phyloP scores from a whole-genome alignment of 2,888 invertebrate species.

The Patella caerulea region DNA sequence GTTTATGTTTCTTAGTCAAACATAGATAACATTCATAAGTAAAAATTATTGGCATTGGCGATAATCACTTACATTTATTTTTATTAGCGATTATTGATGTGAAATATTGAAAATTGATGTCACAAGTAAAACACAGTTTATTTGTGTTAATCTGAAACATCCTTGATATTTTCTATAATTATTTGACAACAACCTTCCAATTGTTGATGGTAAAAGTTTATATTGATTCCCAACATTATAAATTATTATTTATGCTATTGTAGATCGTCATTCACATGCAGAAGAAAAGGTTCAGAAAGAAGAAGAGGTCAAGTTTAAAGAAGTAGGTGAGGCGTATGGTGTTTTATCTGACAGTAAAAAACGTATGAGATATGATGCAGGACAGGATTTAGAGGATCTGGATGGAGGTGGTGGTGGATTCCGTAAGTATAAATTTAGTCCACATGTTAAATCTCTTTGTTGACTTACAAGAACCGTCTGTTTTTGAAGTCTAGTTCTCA shows the following conservation, averaged over 20 bases:
- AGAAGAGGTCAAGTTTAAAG: conserved; percentile 94
- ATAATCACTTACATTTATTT: no score
- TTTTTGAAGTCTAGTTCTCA: no score
- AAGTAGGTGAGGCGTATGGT: conserved; percentile 95
- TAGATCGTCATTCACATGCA: conserved; percentile 91
- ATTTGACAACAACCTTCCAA: not conserved
- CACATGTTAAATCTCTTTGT: no score
- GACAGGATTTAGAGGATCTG: conserved; percentile 84
- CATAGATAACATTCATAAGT: no score
- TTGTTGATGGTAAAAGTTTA: not conserved
- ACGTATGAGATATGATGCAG: conserved; percentile 89
- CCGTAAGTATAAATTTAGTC: conserved; percentile 38
- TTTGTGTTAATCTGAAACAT: not conserved
- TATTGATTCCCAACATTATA: no score
- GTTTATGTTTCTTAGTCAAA: no score
- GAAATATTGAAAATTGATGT: no score
- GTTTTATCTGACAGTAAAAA: conserved; percentile 92
- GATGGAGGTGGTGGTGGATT: conserved; percentile 73
- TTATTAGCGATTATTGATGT: no score
- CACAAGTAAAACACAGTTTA: no score
- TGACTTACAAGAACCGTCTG: no score
- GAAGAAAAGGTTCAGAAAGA: conserved; percentile 87
- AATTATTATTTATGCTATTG: not conserved
- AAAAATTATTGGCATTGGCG: no score
- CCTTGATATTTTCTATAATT: not conserved